Base-by-base conservation (phyloP, 2,888 invertebrate genomes). In the Eupithecia dodoneata region DNA sequence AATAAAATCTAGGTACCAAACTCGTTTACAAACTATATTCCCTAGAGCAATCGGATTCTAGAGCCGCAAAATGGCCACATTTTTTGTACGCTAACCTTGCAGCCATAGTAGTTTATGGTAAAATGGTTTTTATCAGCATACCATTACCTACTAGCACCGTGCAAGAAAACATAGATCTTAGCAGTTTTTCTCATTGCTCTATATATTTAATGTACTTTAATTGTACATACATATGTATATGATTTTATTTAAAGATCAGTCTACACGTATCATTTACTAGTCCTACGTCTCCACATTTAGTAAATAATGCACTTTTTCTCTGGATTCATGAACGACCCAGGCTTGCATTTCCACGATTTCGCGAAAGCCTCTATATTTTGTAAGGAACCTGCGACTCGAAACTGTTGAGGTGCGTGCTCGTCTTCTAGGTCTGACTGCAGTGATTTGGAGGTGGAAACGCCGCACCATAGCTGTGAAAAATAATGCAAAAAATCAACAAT, bases 381-480 rank as follows among this genome's bases (percentile, higher is more conserved):
- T 1, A 98, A 89, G 0, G 96, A 96, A 0, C 97, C 98, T 52
- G 95, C 94, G 0, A 98, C 96, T 42, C 98, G 93, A 79, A 97
- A 94, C 81, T 95, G 94, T 45, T 97, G 97, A 0, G 98, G 98
- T 78, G 97, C 96, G 85, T 98, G 98, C 71, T 97, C 96, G 83
- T 98, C 98, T 76, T 96, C 95, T 4, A 97, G 87, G 78, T 97
- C 97, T 81, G 96, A 96, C 69, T 94, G 93, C 10, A 97, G 88
- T 0, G 97, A 96, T 49, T 96, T 96, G 45, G 93, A 93, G 55
- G 97, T 97, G 81, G 96, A 96, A 49, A 96, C 96, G 88, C 98
- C 98, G 89, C 98, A 98, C 98, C 98, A 98, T 13, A 98, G 94
- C 97, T 97, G 91, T 81, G 73, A 15, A 67, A 63, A 44, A 55